Percentiles rank a stretch among this genome's conserved stretches.
These are phyloP conservation scores for Physeter macrocephalus DNA, from an alignment of 2,113 vertebrate species.

Conservation along the genomic window DNA sequence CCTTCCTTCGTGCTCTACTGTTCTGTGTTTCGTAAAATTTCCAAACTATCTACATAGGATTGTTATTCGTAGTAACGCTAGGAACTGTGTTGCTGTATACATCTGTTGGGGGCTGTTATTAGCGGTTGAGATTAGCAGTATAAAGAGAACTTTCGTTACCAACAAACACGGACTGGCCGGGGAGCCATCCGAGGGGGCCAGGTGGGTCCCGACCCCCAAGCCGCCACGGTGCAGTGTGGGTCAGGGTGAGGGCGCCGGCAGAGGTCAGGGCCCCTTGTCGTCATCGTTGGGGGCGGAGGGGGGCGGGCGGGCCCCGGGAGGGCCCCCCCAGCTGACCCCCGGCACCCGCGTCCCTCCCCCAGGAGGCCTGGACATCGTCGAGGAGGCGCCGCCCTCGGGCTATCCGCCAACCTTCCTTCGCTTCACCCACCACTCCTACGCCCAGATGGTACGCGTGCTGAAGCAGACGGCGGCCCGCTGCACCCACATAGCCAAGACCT, in stretches of 20 bases:
- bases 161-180: background rate
- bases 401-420: constrained; percentile 86
- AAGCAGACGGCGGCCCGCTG: constrained; percentile 91
- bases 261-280: background rate
- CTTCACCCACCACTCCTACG: constrained; percentile 90
- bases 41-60: accelerated
- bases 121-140: accelerated
- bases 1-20: accelerated
- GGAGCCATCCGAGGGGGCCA: accelerated
- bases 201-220: accelerated
- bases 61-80: accelerated
- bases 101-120: accelerated
- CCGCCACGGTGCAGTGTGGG: accelerated
- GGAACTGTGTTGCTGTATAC: accelerated
- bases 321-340: background rate
- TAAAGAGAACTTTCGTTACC: background rate
- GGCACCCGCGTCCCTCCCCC: background rate
- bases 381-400: constrained; percentile 75
- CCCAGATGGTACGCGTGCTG: constrained; percentile 89
- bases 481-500: constrained; percentile 87
- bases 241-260: accelerated
- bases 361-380: constrained; percentile 80
- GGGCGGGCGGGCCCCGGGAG: accelerated
- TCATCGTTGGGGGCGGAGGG: accelerated
- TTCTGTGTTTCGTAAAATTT: accelerated